Evolutionary conservation across 2,113 vertebrate genomes (phyloP), one percentile per base, ranked within the genome.

Genomic region (Anhinga rufa): DNA sequence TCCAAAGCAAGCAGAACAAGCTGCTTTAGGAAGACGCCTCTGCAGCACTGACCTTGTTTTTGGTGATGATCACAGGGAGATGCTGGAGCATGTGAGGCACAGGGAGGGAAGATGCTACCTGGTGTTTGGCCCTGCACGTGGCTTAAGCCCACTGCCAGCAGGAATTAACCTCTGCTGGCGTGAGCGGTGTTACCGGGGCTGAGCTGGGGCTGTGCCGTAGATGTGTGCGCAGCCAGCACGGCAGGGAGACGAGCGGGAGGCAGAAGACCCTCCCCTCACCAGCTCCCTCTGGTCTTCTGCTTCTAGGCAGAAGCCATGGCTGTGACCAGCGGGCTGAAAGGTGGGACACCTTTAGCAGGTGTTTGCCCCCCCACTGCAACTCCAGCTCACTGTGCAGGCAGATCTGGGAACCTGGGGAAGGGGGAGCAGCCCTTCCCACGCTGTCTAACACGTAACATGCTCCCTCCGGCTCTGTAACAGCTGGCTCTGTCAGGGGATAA

Each of bases 251-350:
- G 0, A 4, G 46, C 15, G 68, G 2, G 42, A 42, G 51, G 52
- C 64, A 86, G 3, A 0, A 31, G 36, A 26, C 74, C 86, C 68
- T 16, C 54, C 57, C 65, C 71, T 52, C 36, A 6, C 18, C 54
- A 0, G 0, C 42, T 12, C 2, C 9, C 0, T 6, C 40, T 8
- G 2, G 14, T 28, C 48, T 17, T 28, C 70, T 61, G 49, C 40
- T 85, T 38, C 44, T 5, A 2, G 58, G 80, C 49, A 79, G 84
- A 44, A 48, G 75, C 21, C 5, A 0, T 22, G 78, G 54, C 40
- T 18, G 34, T 5, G 22, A 8, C 38, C 26, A 4, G 9, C 49
- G 20, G 68, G 22, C 49, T 69, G 66, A 14, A 29, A 24, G 12
- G 18, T 10, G 36, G 32, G 51, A 28, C 9, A 6, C n/a, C n/a